A percentile compares a stretch with the other conserved stretches of the same genome.
phyloP scores from a whole-genome alignment of 2,888 invertebrate species.

The Scaptomyza caliginosa region DNA sequence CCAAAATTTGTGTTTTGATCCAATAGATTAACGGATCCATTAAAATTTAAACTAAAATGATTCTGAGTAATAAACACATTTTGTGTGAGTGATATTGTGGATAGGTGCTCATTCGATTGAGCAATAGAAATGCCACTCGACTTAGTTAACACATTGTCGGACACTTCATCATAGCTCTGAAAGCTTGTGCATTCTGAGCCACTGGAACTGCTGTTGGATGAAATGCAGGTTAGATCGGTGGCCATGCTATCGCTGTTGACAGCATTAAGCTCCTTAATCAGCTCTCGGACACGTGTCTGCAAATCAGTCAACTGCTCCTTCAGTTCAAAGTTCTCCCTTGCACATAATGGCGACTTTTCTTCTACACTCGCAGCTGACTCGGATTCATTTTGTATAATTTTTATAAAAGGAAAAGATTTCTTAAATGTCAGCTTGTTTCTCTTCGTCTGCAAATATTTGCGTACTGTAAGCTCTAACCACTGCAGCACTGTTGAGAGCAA shows the following conservation, averaged over 20 bases:
- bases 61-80: conserved; percentile 54
- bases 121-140: conserved; percentile 8
- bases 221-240: neutral
- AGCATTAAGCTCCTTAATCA: conserved; percentile 44
- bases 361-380: neutral
- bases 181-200: conserved; percentile 1
- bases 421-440: neutral
- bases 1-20: conserved; percentile 22
- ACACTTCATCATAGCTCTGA: neutral
- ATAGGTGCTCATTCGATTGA: neutral
- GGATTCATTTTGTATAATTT: neutral
- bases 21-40: conserved; percentile 33
- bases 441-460: neutral
- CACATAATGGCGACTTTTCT: neutral
- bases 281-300: conserved; percentile 37
- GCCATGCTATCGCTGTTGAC: conserved; percentile 7
- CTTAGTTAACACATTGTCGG: neutral
- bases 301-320: conserved; percentile 42
- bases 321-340: conserved; percentile 25
- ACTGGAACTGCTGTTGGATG: conserved; percentile 15
- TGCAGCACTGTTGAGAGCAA: conserved; percentile 33
- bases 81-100: conserved; percentile 1
- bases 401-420: neutral
- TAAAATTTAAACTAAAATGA: conserved; percentile 58
- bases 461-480: conserved; percentile 20